Base-by-base conservation (phyloP, 2,888 invertebrate species). In the Xestobium rufovillosum region DNA sequence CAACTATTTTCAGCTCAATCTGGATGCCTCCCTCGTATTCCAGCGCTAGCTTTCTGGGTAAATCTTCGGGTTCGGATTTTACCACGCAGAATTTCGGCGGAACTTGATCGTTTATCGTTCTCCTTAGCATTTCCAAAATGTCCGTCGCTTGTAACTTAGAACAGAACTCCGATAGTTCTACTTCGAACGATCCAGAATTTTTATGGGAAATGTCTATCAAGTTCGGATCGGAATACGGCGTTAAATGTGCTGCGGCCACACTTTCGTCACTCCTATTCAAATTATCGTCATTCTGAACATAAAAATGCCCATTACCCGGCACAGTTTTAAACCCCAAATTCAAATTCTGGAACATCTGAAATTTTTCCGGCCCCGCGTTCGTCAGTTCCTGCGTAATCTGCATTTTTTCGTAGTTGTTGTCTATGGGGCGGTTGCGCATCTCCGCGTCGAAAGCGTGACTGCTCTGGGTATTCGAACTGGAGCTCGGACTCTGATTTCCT, bases 1-100 rank as follows among this genome's bases (percentile, higher is more conserved):
- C 82, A 52, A 85, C 81, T 6, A 90, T 78, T 50, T 84, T 78
- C 53, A 91, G 64, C 55, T 89, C 88, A 17, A 90, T 87, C 63
- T 89, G 88, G 45, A 90, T 78, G 0, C 88, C 89, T 1, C 86
- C 84, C 1, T 65, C 49, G 64, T 71, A 51, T 57, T 67, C 41
- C 61, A 71, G 43, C 26, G 61, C 59, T 32, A 66, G 46, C 38
- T 61, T 52, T 34, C 53, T 52, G 16, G 47, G 42, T 8, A 50
- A 44, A 38, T 62, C 68, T 37, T 46, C 50, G 14, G 55, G 49
- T 16, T 56, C 56, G 25, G 56, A 53, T 1, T 53, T 52, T 39
- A 75, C 68, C 27, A 73, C 67, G 47, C 76, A 76, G 11, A 74
- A 70, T 54, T 76, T 78, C 9, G 86, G 85, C 0, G 86, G 83